Evolutionary conservation across 2,113 vertebrate genomes (phyloP), one percentile per base, ranked within the genome.

Genomic region (Atlantisia rogersi): DNA sequence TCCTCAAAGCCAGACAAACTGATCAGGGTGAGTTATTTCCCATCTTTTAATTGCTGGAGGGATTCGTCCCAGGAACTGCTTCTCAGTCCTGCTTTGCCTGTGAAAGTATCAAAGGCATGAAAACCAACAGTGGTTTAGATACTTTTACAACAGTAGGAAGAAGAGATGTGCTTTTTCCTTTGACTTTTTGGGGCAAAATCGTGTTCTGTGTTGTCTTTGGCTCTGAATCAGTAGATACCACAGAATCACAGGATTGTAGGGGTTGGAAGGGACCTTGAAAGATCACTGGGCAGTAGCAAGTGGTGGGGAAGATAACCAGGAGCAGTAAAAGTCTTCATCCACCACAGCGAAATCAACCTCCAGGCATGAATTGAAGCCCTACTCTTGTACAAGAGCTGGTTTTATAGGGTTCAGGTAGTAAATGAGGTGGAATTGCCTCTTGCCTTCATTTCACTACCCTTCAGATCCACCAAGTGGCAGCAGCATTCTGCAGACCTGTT

Each of bases 1-100:
- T 98, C 98, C 35, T 93, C 98, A 58, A 98, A 98, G 53, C 98
- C 98, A 0, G 98, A 98, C 76, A 99, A 98, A 91, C 98, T 99
- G 90, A 84, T 97, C 96, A 98, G 67, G 94, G 99, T 99, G 97
- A 97, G 98, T 98, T 85, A 52, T 42, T 91, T 93, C 64, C 69
- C 50, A 14, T 53, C 48, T 75, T 94, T 25, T 86, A 71, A 75
- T 69, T 71, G 46, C 76, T 74, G 77, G 37, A 86, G 88, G 14
- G 69, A 40, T 85, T 75, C 46, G 58, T 94, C 53, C 16, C 29
- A 60, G 71, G n/a, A 73, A 55, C 35, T 73, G 62, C 59, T 85
- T 81, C 28, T 93, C 37, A 39, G 53, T 59, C 31, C 29, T 95
- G 37, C 74, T 85, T 90, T 95, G 10, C 48, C 88, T 65, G 18